Conservation (phyloP, 2,113 vertebrate genomes). For the Ramphastos sulfuratus region DNA sequence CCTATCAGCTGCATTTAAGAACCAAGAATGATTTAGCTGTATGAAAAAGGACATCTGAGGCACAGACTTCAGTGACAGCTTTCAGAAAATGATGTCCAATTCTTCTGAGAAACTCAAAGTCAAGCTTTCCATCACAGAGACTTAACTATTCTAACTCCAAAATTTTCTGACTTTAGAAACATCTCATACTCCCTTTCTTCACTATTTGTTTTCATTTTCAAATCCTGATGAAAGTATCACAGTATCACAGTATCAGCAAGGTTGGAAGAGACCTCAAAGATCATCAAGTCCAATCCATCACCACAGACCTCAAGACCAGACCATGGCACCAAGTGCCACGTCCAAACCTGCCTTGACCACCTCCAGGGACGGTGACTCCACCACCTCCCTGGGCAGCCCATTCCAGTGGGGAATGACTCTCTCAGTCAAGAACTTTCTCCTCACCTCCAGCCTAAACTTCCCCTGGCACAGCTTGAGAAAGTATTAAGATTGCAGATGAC, state of each 20-base stretch:
- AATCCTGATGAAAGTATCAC: background rate
- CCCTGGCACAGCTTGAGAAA: no score
- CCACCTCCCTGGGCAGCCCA: no score
- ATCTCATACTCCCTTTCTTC: background rate
- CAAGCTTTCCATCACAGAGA: background rate
- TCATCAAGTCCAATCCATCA: no score
- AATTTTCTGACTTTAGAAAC: background rate
- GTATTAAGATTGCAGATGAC: background rate
- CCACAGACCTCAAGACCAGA: no score
- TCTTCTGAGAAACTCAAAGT: background rate
- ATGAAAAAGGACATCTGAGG: background rate
- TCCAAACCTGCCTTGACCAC: no score
- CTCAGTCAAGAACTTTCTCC: no score
- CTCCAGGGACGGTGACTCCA: no score
- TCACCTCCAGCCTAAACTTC: no score
- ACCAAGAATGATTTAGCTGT: background rate
- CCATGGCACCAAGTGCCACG: no score
- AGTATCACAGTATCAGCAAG: no score
- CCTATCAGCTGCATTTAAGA: background rate
- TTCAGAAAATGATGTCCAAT: background rate
- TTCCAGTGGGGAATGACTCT: no score
- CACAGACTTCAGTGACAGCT: background rate
- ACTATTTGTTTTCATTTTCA: background rate
- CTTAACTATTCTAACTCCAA: background rate
- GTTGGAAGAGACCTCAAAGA: no score